phyloP scores from a whole-genome alignment of 2,797 vertebrate genomes.

The Gambusia yucatana region DNA sequence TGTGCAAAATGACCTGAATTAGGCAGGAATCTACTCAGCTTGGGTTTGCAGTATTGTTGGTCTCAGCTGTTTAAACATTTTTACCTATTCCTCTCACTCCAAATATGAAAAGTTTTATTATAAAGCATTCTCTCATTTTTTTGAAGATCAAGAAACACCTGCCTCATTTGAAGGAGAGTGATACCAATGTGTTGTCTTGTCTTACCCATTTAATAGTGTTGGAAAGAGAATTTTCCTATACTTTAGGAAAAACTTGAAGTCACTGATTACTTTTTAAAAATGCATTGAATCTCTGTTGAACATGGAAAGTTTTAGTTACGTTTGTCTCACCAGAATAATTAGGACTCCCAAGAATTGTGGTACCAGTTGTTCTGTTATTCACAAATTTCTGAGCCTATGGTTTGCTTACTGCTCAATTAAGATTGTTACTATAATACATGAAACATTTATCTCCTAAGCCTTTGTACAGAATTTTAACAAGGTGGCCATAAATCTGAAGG shows the following conservation, averaged over 20 bases:
- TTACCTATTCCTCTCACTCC: neutral
- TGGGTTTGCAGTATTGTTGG: neutral
- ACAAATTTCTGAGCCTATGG: neutral
- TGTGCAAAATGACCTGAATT: too few relatives aligned
- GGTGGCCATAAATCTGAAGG: neutral
- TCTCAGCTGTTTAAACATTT: neutral
- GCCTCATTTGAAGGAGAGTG: neutral
- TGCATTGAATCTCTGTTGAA: neutral
- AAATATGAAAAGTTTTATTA: neutral
- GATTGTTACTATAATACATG: neutral
- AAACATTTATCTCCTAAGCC: neutral
- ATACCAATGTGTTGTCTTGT: neutral
- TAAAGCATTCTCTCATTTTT: neutral
- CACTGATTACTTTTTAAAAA: neutral
- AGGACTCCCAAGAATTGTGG: neutral
- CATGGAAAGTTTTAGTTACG: neutral
- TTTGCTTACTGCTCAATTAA: neutral
- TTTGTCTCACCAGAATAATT: neutral
- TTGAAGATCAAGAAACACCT: neutral
- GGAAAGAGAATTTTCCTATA: neutral
- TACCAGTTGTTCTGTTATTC: neutral
- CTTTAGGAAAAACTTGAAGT: neutral
- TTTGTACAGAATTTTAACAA: neutral
- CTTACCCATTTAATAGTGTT: neutral
- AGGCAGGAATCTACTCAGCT: neutral